Evolutionary conservation across 2,888 invertebrate genomes (phyloP).

Genomic region (Pheosia tremula): DNA sequence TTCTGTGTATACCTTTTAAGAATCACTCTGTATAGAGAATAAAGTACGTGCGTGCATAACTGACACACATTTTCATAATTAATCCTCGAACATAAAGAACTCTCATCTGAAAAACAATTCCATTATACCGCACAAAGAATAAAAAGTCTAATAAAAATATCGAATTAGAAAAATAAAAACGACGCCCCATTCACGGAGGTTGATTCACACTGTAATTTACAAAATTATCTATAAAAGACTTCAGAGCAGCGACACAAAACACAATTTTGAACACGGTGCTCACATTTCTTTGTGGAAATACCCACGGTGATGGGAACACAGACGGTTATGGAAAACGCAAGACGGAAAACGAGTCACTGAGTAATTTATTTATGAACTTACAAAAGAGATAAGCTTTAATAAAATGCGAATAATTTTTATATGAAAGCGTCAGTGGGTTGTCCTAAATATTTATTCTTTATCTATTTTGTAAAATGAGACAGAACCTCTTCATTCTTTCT

Average conservation of each 20-base stretch:
- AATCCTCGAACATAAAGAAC: neutral
- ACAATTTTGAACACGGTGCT: constrained; percentile 36
- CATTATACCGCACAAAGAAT: neutral
- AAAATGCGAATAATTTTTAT: constrained; percentile 38
- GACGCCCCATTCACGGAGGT: constrained; percentile 12
- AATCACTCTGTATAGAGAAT: neutral
- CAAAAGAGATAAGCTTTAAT: constrained; percentile 45
- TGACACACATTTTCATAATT: neutral
- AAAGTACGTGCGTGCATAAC: neutral
- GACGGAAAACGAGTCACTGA: constrained; percentile 27
- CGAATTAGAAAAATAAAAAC: constrained; percentile 12
- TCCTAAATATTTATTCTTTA: constrained; percentile 30
- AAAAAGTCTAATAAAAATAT: constrained; percentile 18
- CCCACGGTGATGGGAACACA: constrained; percentile 27
- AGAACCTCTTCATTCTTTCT: too few relatives aligned
- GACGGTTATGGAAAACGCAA: constrained; percentile 39
- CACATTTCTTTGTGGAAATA: constrained; percentile 31
- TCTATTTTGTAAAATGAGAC: too few relatives aligned
- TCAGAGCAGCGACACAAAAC: constrained; percentile 26
- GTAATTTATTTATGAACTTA: constrained; percentile 47
- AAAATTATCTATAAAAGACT: constrained; percentile 25
- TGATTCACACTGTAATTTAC: constrained; percentile 21
- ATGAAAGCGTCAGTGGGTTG: constrained; percentile 16
- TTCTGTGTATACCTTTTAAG: too few relatives aligned
- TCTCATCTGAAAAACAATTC: neutral